Percentiles rank a stretch among this genome's conserved stretches.
These are phyloP conservation scores for Mustela lutreola DNA, from an alignment of 2,113 vertebrate genomes.

Conservation along the genomic window DNA sequence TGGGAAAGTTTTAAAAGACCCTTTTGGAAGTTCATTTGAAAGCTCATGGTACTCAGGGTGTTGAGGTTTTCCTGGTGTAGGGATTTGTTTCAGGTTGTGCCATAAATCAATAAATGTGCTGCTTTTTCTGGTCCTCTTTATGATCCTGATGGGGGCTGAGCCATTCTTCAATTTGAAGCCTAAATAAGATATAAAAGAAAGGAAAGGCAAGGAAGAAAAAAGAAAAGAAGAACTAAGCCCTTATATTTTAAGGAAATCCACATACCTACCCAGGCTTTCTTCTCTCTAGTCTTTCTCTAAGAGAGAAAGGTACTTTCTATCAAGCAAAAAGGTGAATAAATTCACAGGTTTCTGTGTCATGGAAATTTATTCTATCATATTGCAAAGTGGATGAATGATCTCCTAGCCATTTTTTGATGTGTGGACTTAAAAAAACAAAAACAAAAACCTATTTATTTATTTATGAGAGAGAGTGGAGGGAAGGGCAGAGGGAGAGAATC, in stretches of 20 bases:
- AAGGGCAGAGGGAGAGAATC: not conserved
- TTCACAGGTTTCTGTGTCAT: not conserved
- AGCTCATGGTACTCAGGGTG: not conserved
- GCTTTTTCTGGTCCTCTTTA: not conserved
- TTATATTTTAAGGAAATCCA: not conserved
- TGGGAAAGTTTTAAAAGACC: slow-evolving; percentile 17
- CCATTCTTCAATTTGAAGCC: not conserved
- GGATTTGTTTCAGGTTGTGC: slow-evolving; percentile 20
- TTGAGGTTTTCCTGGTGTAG: not conserved
- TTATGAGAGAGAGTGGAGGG: not conserved
- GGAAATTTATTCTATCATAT: not conserved
- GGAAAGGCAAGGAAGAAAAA: not conserved
- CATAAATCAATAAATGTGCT: not conserved
- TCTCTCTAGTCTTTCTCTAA: not conserved
- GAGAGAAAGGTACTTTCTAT: not conserved
- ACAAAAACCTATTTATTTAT: not conserved
- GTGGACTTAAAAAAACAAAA: not conserved
- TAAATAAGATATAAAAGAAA: not conserved
- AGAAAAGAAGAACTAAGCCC: not conserved
- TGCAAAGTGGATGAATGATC: not conserved
- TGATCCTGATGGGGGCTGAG: not conserved
- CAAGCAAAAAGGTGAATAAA: not conserved
- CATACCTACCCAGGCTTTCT: not conserved
- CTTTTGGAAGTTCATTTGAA: not conserved
- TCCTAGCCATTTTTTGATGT: not conserved